These are phyloP conservation scores for Tetragonula clypearis DNA, from an alignment of 1,140 invertebrate genomes.

Conservation along the genomic window DNA sequence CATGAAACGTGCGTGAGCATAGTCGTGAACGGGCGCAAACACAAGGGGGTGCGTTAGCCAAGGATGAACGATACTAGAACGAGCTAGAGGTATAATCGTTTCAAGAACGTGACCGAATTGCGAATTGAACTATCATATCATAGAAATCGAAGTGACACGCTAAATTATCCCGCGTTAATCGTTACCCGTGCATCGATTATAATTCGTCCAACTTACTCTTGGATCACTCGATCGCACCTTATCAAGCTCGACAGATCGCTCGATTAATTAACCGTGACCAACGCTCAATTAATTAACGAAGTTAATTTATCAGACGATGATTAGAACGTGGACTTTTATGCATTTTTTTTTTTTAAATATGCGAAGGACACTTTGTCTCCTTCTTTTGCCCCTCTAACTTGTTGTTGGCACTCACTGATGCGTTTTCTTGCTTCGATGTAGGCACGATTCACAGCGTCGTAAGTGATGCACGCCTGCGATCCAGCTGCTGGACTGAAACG, in stretches of 20 bases:
- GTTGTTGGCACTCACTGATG: slow-evolving; percentile 86
- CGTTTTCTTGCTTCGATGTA: slow-evolving; percentile 93
- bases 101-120: not conserved
- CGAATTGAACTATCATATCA: not conserved
- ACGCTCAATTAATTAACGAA: too few relatives aligned
- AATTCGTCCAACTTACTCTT: not conserved
- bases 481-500: slow-evolving; percentile 86
- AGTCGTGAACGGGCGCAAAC: not conserved
- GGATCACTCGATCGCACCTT: too few relatives aligned
- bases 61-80: not conserved
- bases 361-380: too few relatives aligned
- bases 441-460: slow-evolving; percentile 94
- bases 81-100: slow-evolving; percentile 8
- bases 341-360: too few relatives aligned
- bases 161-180: not conserved
- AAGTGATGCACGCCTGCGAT: slow-evolving; percentile 93
- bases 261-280: too few relatives aligned
- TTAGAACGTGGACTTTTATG: too few relatives aligned
- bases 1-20: slow-evolving; percentile 57
- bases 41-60: not conserved
- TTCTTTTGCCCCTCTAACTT: not conserved
- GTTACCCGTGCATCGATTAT: not conserved
- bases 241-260: too few relatives aligned
- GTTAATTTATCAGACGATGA: too few relatives aligned
- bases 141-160: not conserved